A percentile compares a stretch with the other conserved stretches of the same genome.
These are phyloP conservation scores for Meleagris gallopavo DNA, from an alignment of 2,113 vertebrate genomes.

Conservation along the genomic window DNA sequence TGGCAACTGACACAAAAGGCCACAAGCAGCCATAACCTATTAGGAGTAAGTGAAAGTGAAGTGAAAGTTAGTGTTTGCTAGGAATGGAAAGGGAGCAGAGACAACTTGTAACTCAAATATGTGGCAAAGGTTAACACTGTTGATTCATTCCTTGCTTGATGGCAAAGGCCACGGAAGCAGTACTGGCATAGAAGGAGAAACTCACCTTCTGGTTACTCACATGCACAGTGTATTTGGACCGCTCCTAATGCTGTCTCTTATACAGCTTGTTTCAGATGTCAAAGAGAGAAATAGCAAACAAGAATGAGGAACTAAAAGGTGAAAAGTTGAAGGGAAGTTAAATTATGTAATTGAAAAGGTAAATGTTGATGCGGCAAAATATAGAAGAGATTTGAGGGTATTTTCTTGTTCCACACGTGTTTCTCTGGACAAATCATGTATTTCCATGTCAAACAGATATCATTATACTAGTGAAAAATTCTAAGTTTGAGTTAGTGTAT, in stretches of 20 bases:
- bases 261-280: background rate
- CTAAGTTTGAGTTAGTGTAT: background rate
- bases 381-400: background rate
- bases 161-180: background rate
- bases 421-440: background rate
- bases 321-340: background rate
- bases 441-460: background rate
- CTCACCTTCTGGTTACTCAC: background rate
- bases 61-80: background rate
- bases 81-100: background rate
- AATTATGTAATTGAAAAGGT: background rate
- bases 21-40: background rate
- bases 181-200: background rate
- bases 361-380: background rate
- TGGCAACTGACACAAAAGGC: background rate
- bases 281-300: background rate
- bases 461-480: background rate
- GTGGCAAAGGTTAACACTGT: conserved; percentile 2
- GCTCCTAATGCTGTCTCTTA: background rate
- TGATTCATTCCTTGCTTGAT: conserved; percentile 1
- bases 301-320: background rate
- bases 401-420: background rate
- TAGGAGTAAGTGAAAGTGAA: background rate
- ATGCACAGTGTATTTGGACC: background rate
- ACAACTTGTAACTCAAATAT: background rate